A percentile compares a stretch with the other conserved stretches of the same genome.
Evolutionary conservation across 2,888 invertebrate genomes (phyloP).

Genomic region (Cistogaster globosa): DNA sequence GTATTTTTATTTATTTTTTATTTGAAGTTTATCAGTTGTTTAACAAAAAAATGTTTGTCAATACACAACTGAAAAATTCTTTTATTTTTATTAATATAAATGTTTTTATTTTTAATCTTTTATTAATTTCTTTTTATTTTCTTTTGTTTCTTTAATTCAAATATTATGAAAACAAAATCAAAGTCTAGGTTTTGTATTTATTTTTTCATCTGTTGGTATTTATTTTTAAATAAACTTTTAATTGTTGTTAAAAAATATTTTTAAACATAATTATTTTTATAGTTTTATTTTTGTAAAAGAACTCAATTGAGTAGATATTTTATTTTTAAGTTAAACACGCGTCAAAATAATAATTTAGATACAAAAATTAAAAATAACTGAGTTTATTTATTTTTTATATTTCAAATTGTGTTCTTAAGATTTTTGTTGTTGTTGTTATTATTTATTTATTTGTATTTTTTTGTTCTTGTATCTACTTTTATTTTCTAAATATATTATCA

Average conservation of each 20-base stretch:
- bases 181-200: slow-evolving; percentile 35
- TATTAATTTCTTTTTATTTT: slow-evolving; percentile 3
- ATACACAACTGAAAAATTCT: slow-evolving; percentile 7
- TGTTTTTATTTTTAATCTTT: slow-evolving; percentile 18
- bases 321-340: slow-evolving; percentile 70
- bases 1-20: background rate
- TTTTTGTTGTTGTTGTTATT: slow-evolving; percentile 29
- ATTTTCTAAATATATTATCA: slow-evolving; percentile 54
- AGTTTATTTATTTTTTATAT: slow-evolving; percentile 64
- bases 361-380: slow-evolving; percentile 61
- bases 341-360: slow-evolving; percentile 45
- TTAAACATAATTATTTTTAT: slow-evolving; percentile 20
- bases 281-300: slow-evolving; percentile 59
- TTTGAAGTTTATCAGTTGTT: slow-evolving; percentile 2
- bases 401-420: slow-evolving; percentile 42
- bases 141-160: background rate
- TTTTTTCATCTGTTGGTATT: background rate
- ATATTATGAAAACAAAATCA: background rate
- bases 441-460: background rate
- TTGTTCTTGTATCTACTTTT: slow-evolving; percentile 27
- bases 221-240: slow-evolving; percentile 12
- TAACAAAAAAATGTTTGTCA: background rate
- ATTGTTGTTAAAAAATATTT: background rate
- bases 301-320: slow-evolving; percentile 43
- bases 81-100: background rate